Conservation (phyloP, 2,888 invertebrate genomes). For the Cantharis rufa region DNA sequence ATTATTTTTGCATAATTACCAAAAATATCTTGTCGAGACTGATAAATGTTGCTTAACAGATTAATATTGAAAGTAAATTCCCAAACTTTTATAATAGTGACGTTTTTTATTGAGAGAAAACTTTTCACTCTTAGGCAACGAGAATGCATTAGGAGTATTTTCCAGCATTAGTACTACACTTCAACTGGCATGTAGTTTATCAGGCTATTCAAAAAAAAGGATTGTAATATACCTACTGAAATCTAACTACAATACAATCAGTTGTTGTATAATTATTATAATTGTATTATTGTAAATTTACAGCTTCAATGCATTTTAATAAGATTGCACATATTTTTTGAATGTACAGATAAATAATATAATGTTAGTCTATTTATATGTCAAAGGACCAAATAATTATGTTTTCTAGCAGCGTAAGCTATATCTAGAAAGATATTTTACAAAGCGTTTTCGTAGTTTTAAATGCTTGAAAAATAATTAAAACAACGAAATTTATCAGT, state of each 20-base stretch:
- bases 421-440: background rate
- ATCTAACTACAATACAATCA: background rate
- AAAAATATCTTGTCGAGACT: background rate
- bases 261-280: background rate
- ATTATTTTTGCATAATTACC: background rate
- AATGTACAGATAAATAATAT: constrained; percentile 14
- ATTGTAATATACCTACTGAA: background rate
- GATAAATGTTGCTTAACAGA: background rate
- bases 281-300: background rate
- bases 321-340: constrained; percentile 21
- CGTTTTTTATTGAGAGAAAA: background rate
- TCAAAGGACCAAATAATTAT: constrained; percentile 26
- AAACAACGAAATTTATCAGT: constrained; percentile 19
- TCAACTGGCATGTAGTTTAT: background rate
- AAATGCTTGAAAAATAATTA: constrained; percentile 2
- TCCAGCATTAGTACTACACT: background rate
- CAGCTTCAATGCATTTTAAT: constrained; percentile 8
- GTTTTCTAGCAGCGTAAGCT: constrained; percentile 15
- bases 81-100: background rate
- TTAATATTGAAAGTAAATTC: background rate
- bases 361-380: constrained; percentile 23
- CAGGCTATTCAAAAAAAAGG: background rate
- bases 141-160: background rate
- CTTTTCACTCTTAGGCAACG: too few species aligned
- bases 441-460: constrained; percentile 2